These are phyloP conservation scores for Tinamus major DNA, from an alignment of 2,797 vertebrate genomes.

Conservation along the genomic window DNA sequence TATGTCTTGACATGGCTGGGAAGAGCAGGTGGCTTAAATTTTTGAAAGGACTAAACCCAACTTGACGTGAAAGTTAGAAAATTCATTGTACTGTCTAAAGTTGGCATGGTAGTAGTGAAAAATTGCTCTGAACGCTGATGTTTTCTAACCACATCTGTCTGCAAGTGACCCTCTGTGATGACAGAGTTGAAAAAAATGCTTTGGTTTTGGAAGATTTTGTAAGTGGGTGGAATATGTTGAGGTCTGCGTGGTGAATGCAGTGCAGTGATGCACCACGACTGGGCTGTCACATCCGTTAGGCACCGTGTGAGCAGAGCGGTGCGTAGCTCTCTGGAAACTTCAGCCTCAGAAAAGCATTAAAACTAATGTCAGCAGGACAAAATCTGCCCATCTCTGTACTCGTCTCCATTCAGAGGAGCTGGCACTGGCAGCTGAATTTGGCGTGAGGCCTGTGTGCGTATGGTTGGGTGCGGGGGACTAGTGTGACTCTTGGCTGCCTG, in stretches of 20 bases:
- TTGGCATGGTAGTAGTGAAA: background rate
- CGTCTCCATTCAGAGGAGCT: background rate
- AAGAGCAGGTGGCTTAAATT: slow-evolving; percentile 11
- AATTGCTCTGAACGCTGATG: background rate
- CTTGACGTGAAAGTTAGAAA: background rate
- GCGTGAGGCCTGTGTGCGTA: background rate
- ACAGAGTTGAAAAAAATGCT: background rate
- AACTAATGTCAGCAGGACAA: background rate
- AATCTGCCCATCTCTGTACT: background rate
- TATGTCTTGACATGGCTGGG: background rate
- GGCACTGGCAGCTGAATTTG: background rate
- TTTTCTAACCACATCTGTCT: slow-evolving; percentile 47
- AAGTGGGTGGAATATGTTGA: background rate
- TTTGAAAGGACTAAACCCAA: background rate
- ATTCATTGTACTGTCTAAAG: slow-evolving; percentile 10
- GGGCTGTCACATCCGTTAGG: slow-evolving; percentile 37
- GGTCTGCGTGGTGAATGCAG: background rate
- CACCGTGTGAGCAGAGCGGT: background rate
- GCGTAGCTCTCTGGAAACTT: background rate
- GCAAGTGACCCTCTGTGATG: slow-evolving; percentile 37
- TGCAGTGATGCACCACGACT: fast-evolving
- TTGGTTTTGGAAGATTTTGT: slow-evolving; percentile 1
- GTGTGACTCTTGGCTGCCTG: background rate
- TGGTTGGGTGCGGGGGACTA: background rate
- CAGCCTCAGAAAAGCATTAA: background rate